These are phyloP conservation scores for Macroramphosus scolopax DNA, from an alignment of 2,797 vertebrate genomes.

Conservation along the genomic window DNA sequence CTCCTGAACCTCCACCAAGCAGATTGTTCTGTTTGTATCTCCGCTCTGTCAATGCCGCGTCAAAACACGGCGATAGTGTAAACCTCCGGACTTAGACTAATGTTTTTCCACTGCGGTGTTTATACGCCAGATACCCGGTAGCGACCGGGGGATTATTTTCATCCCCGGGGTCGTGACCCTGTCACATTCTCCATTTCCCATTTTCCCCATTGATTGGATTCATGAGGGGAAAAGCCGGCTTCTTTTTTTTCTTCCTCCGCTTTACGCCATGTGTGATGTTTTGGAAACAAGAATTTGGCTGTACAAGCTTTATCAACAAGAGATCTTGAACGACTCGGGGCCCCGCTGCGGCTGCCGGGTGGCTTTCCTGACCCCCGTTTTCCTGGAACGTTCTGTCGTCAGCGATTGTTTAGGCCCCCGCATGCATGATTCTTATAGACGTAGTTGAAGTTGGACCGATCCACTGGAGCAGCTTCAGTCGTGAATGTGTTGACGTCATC, in stretches of 20 bases:
- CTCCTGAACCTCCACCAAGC: neutral
- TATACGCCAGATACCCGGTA: slow-evolving; percentile 70
- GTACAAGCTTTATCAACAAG: slow-evolving; percentile 53
- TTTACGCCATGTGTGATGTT: slow-evolving; percentile 54
- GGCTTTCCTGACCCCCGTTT: slow-evolving; percentile 11
- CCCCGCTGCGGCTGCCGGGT: slow-evolving; percentile 7
- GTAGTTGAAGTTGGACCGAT: slow-evolving; percentile 8
- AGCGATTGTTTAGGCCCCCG: slow-evolving; percentile 11
- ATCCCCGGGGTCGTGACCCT: slow-evolving; percentile 66
- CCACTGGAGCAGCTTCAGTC: neutral
- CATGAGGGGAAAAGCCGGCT: slow-evolving; percentile 47
- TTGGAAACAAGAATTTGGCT: slow-evolving; percentile 58
- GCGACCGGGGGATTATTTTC: slow-evolving; percentile 67
- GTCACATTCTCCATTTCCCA: slow-evolving; percentile 67
- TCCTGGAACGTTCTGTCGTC: slow-evolving; percentile 28
- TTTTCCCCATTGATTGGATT: slow-evolving; percentile 66
- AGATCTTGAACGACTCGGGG: slow-evolving; percentile 50
- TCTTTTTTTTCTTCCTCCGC: slow-evolving; percentile 21
- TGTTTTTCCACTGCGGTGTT: slow-evolving; percentile 72
- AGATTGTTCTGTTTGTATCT: slow-evolving; percentile 20
- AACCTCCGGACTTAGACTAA: slow-evolving; percentile 68
- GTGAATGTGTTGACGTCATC: slow-evolving; percentile 39
- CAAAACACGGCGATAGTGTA: slow-evolving; percentile 51
- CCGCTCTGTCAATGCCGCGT: slow-evolving; percentile 31
- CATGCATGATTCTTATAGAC: no score